Percentiles rank a stretch among this genome's conserved stretches.
Evolutionary conservation across 2,797 vertebrate species (phyloP).

Genomic region (Mastacembelus armatus): DNA sequence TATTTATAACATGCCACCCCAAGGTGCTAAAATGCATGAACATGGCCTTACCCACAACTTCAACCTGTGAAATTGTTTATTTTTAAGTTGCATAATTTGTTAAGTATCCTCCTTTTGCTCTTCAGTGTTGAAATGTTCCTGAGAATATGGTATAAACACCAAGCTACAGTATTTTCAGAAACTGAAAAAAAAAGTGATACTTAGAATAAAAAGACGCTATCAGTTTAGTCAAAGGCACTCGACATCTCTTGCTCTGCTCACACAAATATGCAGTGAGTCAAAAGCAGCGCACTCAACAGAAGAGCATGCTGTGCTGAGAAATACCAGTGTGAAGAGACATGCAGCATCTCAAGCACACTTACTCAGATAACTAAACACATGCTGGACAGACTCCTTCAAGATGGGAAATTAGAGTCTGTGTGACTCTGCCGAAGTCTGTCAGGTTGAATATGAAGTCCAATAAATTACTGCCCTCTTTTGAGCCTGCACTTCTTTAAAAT

Average conservation of each 20-base stretch:
- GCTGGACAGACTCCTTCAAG: conserved; percentile 64
- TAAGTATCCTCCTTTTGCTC: conserved; percentile 30
- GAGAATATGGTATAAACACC: conserved; percentile 51
- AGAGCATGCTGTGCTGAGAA: conserved; percentile 77
- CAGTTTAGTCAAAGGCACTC: conserved; percentile 85
- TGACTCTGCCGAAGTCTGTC: conserved; percentile 35
- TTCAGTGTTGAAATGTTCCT: conserved; percentile 45
- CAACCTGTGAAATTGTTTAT: no score
- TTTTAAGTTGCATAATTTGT: conserved; percentile 30
- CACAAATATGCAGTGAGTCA: conserved; percentile 78
- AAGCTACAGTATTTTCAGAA: conserved; percentile 68
- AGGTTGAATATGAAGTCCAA: conserved; percentile 48
- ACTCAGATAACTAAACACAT: conserved; percentile 73
- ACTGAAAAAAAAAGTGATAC: conserved; percentile 57
- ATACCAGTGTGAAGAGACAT: conserved; percentile 78
- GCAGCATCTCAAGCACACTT: conserved; percentile 83
- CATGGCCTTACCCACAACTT: no score
- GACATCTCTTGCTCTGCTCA: conserved; percentile 74
- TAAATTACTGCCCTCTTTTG: conserved; percentile 33
- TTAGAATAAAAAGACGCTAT: conserved; percentile 77
- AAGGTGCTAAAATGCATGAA: no score
- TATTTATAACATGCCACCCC: no score
- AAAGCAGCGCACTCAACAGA: conserved; percentile 79
- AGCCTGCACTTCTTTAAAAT: conserved; percentile 14
- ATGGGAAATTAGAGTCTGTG: conserved; percentile 56